A percentile compares a stretch with the other conserved stretches of the same genome.
phyloP scores from a whole-genome alignment of 1,140 invertebrate species.

The Brachionus angularis region DNA sequence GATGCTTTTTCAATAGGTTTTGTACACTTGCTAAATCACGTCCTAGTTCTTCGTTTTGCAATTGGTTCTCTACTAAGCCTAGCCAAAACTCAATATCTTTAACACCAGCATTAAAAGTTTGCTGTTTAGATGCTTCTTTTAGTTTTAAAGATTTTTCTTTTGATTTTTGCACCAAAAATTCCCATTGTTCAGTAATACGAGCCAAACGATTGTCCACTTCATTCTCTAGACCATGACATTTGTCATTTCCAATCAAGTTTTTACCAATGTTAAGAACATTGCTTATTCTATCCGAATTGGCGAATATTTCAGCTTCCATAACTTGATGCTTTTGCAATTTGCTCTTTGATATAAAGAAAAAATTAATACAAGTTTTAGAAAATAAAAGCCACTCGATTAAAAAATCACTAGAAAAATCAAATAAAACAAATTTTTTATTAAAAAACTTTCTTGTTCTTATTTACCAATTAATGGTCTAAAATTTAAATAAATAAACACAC shows the following conservation, averaged over 20 bases:
- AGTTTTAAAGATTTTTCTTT: conserved; percentile 94
- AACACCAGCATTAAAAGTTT: conserved; percentile 96
- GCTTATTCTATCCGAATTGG: conserved; percentile 94
- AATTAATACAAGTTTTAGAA: neutral
- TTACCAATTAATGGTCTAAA: too few relatives aligned
- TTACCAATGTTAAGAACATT: conserved; percentile 90
- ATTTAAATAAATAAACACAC: too few relatives aligned
- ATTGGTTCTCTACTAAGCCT: conserved; percentile 85
- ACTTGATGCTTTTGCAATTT: conserved; percentile 99
- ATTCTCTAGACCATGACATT: conserved; percentile 61
- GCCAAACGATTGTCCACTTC: conserved; percentile 69
- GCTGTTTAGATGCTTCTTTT: conserved; percentile 97
- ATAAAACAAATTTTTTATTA: too few relatives aligned
- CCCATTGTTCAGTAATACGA: conserved; percentile 96
- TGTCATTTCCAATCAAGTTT: conserved; percentile 59
- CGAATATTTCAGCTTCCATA: conserved; percentile 95
- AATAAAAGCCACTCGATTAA: too few relatives aligned
- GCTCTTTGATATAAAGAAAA: conserved; percentile 49
- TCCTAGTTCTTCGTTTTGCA: conserved; percentile 91
- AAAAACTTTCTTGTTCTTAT: too few relatives aligned
- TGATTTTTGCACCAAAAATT: conserved; percentile 92
- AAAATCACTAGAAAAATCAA: too few relatives aligned
- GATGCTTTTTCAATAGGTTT: conserved; percentile 98
- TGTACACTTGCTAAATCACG: conserved; percentile 98
- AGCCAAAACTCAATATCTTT: conserved; percentile 99